Percentiles rank a stretch among this genome's conserved stretches.
These are phyloP conservation scores for Montipora sp. DNA, from an alignment of 64 coral and sea anemone species.

Conservation along the genomic window DNA sequence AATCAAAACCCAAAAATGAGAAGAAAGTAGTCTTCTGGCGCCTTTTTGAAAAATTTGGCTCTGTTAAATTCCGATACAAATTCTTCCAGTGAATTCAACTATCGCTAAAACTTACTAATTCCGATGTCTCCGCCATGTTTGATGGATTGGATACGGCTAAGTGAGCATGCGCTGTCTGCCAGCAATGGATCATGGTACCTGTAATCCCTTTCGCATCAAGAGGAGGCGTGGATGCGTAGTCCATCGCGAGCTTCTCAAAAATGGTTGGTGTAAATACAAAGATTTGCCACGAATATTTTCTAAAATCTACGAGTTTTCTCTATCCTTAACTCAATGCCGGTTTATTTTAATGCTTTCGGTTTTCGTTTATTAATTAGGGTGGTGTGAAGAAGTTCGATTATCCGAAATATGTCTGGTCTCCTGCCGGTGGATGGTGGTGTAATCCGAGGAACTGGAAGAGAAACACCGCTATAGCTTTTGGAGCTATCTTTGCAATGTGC, in stretches of 20 bases:
- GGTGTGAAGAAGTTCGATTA: conserved; percentile 97
- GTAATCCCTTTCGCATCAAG: neutral
- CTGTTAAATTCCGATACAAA: neutral
- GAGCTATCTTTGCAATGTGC: conserved; percentile 69
- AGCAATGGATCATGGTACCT: neutral
- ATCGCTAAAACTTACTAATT: conserved; percentile 33
- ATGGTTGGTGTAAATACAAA: neutral
- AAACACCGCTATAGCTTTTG: conserved; percentile 92
- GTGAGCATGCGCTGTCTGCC: conserved; percentile 3
- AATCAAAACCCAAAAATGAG: neutral
- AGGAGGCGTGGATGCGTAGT: neutral
- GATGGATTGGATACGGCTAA: conserved; percentile 1
- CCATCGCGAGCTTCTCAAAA: neutral
- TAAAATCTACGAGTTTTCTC: neutral
- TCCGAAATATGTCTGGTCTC: conserved; percentile 99
- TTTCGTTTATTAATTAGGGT: conserved; percentile 51
- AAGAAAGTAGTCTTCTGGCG: neutral
- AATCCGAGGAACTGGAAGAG: conserved; percentile 97
- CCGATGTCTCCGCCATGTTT: conserved; percentile 44
- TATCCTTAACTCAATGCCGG: neutral
- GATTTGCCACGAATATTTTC: neutral
- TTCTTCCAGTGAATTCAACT: conserved; percentile 13
- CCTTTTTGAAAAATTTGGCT: neutral
- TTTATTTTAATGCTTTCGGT: conserved; percentile 1
- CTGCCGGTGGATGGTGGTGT: conserved; percentile 98